Percentiles rank a stretch among this genome's conserved stretches.
Evolutionary conservation across 2,113 vertebrate genomes (phyloP).

Genomic region (Tretioscincus oriximinensis): DNA sequence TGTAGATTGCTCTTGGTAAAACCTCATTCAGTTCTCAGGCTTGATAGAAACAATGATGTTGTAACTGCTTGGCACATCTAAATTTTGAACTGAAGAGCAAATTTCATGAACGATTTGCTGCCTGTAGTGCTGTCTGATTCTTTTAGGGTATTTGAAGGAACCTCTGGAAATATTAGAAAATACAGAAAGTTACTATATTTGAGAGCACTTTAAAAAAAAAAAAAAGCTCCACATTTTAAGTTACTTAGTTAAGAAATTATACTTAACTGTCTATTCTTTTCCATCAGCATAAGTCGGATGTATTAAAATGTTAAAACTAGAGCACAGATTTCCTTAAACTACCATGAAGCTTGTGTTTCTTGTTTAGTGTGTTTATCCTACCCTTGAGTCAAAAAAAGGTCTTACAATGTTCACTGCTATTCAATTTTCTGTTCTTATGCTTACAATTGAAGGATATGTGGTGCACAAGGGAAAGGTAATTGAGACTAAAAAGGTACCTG

Average conservation of each 20-base stretch:
- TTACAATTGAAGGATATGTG: too few relatives aligned
- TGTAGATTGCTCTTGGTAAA: conserved; percentile 41
- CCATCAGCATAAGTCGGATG: not conserved
- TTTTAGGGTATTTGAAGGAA: conserved; percentile 42
- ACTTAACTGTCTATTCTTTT: conserved; percentile 7
- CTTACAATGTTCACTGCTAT: too few relatives aligned
- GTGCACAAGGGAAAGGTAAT: too few relatives aligned
- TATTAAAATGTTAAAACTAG: not conserved
- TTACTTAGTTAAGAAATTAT: conserved; percentile 26
- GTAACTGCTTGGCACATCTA: conserved; percentile 39
- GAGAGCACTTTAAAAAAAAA: conserved; percentile 49
- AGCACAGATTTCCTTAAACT: not conserved
- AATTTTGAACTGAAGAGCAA: conserved; percentile 52
- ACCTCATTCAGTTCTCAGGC: conserved; percentile 27
- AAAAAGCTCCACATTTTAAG: conserved; percentile 31
- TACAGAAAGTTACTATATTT: conserved; percentile 57
- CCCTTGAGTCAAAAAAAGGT: too few relatives aligned
- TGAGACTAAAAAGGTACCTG: too few relatives aligned
- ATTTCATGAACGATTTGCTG: conserved; percentile 54
- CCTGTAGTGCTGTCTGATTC: conserved; percentile 52
- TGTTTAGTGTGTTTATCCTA: too few relatives aligned
- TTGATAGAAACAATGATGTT: conserved; percentile 25
- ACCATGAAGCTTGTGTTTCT: not conserved
- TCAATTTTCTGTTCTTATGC: too few relatives aligned
- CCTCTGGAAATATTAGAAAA: conserved; percentile 58